phyloP scores from a whole-genome alignment of 2,113 vertebrate species.

The Mustela nigripes region DNA sequence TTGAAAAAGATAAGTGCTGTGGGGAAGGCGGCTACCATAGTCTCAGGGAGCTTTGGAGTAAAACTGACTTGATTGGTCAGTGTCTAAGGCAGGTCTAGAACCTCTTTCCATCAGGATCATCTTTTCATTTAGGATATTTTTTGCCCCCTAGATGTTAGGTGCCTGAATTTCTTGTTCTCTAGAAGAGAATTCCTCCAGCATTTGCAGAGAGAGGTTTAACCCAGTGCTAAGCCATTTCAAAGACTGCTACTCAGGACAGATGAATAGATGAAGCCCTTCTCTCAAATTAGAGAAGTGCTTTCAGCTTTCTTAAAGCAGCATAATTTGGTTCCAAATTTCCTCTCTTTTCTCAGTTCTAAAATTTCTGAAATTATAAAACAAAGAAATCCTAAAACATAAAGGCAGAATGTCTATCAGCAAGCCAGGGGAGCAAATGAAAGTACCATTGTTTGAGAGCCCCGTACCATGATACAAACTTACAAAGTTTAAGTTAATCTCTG shows the following conservation, averaged over 20 bases:
- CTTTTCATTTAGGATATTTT: not conserved
- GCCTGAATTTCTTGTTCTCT: not conserved
- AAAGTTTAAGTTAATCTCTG: not conserved
- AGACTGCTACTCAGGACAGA: not conserved
- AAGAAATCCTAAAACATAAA: not conserved
- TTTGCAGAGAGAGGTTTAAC: not conserved
- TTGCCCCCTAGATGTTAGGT: not conserved
- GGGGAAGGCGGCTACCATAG: not conserved
- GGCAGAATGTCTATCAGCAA: not conserved
- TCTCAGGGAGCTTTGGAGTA: not conserved
- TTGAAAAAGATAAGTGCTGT: not conserved
- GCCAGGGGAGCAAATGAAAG: not conserved
- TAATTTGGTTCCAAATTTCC: not conserved
- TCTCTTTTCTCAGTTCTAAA: not conserved
- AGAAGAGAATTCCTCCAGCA: not conserved
- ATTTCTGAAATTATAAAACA: constrained; percentile 11
- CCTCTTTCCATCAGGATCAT: not conserved
- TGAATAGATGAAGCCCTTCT: not conserved
- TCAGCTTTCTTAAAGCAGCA: not conserved
- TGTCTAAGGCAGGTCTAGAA: not conserved
- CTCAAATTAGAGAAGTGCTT: not conserved
- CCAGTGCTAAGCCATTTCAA: not conserved
- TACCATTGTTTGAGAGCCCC: not conserved
- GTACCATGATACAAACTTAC: not conserved
- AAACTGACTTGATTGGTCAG: not conserved